Base-by-base conservation (phyloP, 2,888 invertebrate species). In the Capitulum mitella region DNA sequence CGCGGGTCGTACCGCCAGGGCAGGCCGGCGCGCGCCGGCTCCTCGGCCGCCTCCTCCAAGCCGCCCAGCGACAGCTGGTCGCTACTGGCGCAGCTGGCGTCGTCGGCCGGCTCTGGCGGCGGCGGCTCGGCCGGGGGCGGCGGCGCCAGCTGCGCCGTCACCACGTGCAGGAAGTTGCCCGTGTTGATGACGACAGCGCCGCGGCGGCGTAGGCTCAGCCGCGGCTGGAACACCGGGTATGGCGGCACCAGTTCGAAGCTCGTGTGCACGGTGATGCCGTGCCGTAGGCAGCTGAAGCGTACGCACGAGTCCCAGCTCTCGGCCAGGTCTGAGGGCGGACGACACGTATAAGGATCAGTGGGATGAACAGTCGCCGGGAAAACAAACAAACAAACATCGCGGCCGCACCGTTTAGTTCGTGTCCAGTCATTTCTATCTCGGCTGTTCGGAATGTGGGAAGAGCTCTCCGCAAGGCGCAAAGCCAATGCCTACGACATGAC, bases 191-290 rank as follows among this genome's bases (percentile, higher is more conserved):
- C 90, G 80, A 93, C 92, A 83, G 92, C 84, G 76, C 87, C 86
- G 81, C 87, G 86, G 78, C 86, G 85, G 82, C 87, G 87, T 81
- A 89, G 84, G 80, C 86, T 87, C 43, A 86, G 84, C 64, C 83
- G 83, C 22, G 87, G 85, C 80, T 85, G 90, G 83, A 92, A 92
- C 85, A 89, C 89, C 43, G 93, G 94, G 83, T 92, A 92, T 78
- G 94, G 93, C 75, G 92, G 91, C n/a, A 93, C 92, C 83, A 94
- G 91, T 84, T 94, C 93, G 85, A 95, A 95, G 85, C 93, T 93
- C 82, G 95, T 94, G 86, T 97, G 96, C 82, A 97, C 91, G 77
- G 95, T 94, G 83, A 95, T 91, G 84, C 95, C 94, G 85, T 97
- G 97, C 84, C 92, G 91, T 79, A 94, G 87, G 85, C 97, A 97